A percentile compares a stretch with the other conserved stretches of the same genome.
These are phyloP conservation scores for Oscheius sp. DNA, from an alignment of 1,140 invertebrate species.

Conservation along the genomic window DNA sequence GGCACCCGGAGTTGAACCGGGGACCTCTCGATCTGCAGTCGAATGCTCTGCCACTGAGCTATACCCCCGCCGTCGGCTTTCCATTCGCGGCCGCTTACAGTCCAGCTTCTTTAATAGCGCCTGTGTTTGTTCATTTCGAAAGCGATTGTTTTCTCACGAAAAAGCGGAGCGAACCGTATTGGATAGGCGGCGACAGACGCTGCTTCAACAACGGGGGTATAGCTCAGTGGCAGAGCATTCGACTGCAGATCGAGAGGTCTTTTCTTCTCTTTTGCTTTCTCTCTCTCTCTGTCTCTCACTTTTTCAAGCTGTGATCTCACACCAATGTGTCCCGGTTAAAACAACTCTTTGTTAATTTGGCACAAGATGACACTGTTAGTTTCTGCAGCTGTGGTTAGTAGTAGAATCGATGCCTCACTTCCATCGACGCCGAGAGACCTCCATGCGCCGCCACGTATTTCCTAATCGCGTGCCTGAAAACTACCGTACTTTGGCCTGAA, in stretches of 20 bases:
- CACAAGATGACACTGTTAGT: not conserved
- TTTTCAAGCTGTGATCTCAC: too few species aligned
- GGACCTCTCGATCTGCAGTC: constrained; percentile 66
- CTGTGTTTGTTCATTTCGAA: too few species aligned
- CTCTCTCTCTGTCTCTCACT: too few species aligned
- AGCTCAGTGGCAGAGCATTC: constrained; percentile 67
- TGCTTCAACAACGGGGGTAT: too few species aligned
- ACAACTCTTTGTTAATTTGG: not conserved
- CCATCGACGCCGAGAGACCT: not conserved
- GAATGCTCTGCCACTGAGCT: constrained; percentile 66
- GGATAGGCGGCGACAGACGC: too few species aligned
- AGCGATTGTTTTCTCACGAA: too few species aligned
- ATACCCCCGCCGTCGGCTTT: constrained; percentile 61
- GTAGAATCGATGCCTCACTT: not conserved
- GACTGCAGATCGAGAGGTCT: constrained; percentile 67
- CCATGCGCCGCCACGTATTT: constrained; percentile 48
- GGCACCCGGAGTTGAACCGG: constrained; percentile 64
- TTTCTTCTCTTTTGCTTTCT: too few species aligned
- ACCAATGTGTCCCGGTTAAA: not conserved
- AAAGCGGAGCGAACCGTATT: too few species aligned
- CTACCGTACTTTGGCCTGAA: not conserved
- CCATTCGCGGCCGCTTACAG: too few species aligned
- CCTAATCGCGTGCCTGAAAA: constrained; percentile 54
- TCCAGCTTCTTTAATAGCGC: too few species aligned
- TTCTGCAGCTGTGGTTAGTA: not conserved